Evolutionary conservation across 2,113 vertebrate genomes (phyloP).

Genomic region (Brienomyrus brachyistius): DNA sequence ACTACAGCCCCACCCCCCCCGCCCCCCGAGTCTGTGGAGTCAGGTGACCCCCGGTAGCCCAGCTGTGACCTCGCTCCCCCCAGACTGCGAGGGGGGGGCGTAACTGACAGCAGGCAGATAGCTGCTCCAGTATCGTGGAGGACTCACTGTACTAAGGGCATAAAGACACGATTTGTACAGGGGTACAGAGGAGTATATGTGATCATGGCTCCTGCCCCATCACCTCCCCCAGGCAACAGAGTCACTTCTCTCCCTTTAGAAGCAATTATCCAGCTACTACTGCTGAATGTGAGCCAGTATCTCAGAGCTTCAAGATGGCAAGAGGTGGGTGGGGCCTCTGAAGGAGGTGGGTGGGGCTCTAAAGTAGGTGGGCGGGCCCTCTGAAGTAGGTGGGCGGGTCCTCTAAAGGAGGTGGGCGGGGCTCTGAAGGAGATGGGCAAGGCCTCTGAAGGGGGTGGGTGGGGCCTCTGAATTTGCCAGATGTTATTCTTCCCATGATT

Average conservation of each 20-base stretch:
- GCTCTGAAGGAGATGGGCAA: slow-evolving; percentile 16
- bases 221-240: slow-evolving; percentile 29
- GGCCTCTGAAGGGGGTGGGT: slow-evolving; percentile 14
- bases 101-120: background rate
- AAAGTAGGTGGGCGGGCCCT: slow-evolving; percentile 18
- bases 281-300: slow-evolving; percentile 17
- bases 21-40: background rate
- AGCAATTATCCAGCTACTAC: slow-evolving; percentile 36
- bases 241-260: slow-evolving; percentile 25
- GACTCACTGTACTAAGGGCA: background rate
- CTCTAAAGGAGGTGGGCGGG: slow-evolving; percentile 19
- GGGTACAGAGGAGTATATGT: background rate
- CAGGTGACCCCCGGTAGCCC: background rate
- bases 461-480: slow-evolving; percentile 17
- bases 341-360: slow-evolving; percentile 16
- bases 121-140: background rate
- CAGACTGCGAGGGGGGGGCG: background rate
- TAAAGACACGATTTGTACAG: background rate
- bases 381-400: slow-evolving; percentile 17
- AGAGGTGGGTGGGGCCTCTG: slow-evolving; percentile 14
- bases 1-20: background rate
- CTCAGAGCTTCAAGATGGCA: slow-evolving; percentile 16
- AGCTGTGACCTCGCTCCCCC: background rate
- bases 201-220: background rate
- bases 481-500: background rate